Base-by-base conservation (phyloP, 2,113 vertebrate genomes). In the Numenius arquata region DNA sequence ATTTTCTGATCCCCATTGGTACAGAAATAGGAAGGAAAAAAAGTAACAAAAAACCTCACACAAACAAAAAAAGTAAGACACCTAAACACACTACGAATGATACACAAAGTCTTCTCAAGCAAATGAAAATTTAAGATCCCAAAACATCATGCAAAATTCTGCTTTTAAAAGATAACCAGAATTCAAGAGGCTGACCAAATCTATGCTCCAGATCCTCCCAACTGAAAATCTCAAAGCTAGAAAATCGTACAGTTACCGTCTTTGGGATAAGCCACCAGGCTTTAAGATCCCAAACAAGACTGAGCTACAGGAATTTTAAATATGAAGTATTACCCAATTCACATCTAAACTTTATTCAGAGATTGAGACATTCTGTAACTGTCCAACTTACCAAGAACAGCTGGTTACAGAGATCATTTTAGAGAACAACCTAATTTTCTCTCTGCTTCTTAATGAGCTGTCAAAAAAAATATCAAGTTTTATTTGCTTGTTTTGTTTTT, bases 11-110 rank as follows among this genome's bases (percentile, higher is more conserved):
- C 1, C 1, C 12, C 1, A 4, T 4, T 62, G 27, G 15, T 66
- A 79, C 4, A 63, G 13, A 80, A 75, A 58, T 10, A 22, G 15
- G 3, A 5, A 7, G 1, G 9, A 4, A 30, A 32, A 34, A 34
- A 58, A 12, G 2, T 4, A 45, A 27, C 3, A 62, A 23, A 50
- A 85, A 36, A 1, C 2, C 22, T 0, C 34, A 18, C 27, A 17
- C 6, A 23, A 83, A 40, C 6, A 55, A 58, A 78, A 62, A 29
- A 30, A 2, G 0, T 7, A 58, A 47, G 7, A 21, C 7, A 38
- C 26, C 10, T 63, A 34, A 79, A 47, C 3, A 30, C 4, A 8
- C 26, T 75, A 50, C 1, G 2, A 74, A 10, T 13, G 8, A 30
- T 7, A 75, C 6, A 53, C 9, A 53, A 23, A 50, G 21, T 41